Base-by-base conservation (phyloP, 2,888 invertebrate species). In the Graphium colonna region DNA sequence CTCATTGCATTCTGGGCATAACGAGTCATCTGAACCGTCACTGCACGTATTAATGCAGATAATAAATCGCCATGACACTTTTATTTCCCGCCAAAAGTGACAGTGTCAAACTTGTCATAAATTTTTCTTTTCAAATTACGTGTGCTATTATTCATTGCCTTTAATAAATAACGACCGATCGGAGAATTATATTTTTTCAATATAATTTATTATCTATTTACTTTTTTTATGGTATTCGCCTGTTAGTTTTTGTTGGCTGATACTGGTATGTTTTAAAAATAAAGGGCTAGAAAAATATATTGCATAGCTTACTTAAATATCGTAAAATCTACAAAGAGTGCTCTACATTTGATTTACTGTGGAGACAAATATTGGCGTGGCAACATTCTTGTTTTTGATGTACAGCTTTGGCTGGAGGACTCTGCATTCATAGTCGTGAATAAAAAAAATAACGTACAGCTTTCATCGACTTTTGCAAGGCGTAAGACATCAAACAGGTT, bases 1-100 rank as follows among this genome's bases (percentile, higher is more conserved):
- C 39, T 39, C 48, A 39, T 49, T 53, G 53, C 53, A 39, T 53
- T 49, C 53, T 44, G 39, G 13, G 53, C 28, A 31, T 41, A 52
- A 47, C 53, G 48, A 48, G 48, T 53, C 48, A 48, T 44, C 48
- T 28, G 18, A 44, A n/a, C 31, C 39, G 39, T 48, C 43, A 43
- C 31, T 10, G 42, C 21, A 36, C 26, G 10, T 40, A n/a, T 15
- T 40, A 46, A 21, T 45, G 16, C 36, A 26, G 47, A 42, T 40
- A 42, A 33, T 38, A 45, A 45, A 44, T 45, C 18, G 0, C 33
- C 13, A 4, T 33, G 41, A 26, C 28, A 17, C 10, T 26, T 44
- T 48, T 39, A 48, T 12, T 40, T 13, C 28, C 12, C 13, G 17
- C 40, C 21, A 40, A 33, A 16, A 36, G n/a, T 40, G 12, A 52